Percentiles rank a stretch among this genome's conserved stretches.
Conservation (phyloP, 35 echinoderm and acorn worm species). For the Lytechinus pictus region DNA sequence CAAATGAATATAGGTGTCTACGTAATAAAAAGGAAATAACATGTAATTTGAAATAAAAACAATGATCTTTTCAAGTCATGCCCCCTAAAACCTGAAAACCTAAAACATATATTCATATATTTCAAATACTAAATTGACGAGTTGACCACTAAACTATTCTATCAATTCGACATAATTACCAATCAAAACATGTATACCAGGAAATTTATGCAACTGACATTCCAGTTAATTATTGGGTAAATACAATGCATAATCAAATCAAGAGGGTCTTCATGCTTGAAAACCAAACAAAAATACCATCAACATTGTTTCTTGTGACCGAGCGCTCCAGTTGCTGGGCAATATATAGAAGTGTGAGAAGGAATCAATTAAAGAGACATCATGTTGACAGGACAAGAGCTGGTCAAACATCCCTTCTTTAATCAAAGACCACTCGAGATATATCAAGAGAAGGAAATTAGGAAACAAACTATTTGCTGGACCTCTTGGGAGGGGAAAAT, state of each 20-base stretch:
- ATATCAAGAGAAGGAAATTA: neutral
- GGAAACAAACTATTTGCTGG: neutral
- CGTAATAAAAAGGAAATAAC: too few species aligned
- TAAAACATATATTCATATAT: neutral
- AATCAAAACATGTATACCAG: neutral
- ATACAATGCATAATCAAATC: neutral
- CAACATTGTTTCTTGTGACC: neutral
- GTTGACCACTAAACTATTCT: too few species aligned
- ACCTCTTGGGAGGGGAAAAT: neutral
- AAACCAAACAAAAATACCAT: neutral
- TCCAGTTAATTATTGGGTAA: neutral
- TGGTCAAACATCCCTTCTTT: neutral
- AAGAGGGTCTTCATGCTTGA: neutral
- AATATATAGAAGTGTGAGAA: neutral
- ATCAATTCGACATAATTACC: neutral
- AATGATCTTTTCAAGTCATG: neutral
- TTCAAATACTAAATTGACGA: too few species aligned
- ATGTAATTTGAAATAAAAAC: neutral
- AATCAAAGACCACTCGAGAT: neutral
- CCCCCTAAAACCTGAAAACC: neutral
- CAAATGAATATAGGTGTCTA: too few species aligned
- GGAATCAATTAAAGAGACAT: conserved; percentile 12
- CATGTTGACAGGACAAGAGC: neutral
- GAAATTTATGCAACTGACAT: neutral
- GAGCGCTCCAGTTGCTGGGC: neutral